Conservation (phyloP, 2,113 vertebrate species). For the Ellobius talpinus region DNA sequence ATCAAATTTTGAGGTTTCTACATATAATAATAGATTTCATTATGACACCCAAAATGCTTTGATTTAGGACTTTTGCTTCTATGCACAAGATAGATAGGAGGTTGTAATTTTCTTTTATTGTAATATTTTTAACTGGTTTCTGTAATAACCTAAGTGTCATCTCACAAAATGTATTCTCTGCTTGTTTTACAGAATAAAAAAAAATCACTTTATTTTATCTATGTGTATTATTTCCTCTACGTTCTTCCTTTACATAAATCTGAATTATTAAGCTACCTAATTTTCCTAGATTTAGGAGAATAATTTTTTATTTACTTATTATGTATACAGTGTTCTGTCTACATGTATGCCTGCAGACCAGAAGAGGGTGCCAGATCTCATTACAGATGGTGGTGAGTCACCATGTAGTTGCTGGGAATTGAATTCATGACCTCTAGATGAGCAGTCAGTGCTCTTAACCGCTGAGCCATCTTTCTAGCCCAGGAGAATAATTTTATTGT, state of each 20-base stretch:
- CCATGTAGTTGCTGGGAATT: too few species aligned
- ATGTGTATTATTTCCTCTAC: not conserved
- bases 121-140: conserved; percentile 53
- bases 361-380: too few species aligned
- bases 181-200: conserved; percentile 7
- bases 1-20: conserved; percentile 21
- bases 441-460: too few species aligned
- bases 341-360: too few species aligned
- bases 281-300: conserved; percentile 32
- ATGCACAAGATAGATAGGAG: not conserved
- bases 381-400: too few species aligned
- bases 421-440: too few species aligned
- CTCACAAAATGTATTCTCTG: not conserved
- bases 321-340: too few species aligned
- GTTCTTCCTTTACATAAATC: conserved; percentile 3
- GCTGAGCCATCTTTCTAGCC: too few species aligned
- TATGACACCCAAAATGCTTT: not conserved
- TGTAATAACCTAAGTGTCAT: not conserved
- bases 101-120: conserved; percentile 12
- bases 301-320: not conserved
- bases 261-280: conserved; percentile 15
- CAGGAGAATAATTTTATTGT: not conserved
- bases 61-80: conserved; percentile 11
- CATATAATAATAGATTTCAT: not conserved
- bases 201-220: conserved; percentile 44